These are phyloP conservation scores for Streptopelia turtur DNA, from an alignment of 2,797 vertebrate genomes.

Conservation along the genomic window DNA sequence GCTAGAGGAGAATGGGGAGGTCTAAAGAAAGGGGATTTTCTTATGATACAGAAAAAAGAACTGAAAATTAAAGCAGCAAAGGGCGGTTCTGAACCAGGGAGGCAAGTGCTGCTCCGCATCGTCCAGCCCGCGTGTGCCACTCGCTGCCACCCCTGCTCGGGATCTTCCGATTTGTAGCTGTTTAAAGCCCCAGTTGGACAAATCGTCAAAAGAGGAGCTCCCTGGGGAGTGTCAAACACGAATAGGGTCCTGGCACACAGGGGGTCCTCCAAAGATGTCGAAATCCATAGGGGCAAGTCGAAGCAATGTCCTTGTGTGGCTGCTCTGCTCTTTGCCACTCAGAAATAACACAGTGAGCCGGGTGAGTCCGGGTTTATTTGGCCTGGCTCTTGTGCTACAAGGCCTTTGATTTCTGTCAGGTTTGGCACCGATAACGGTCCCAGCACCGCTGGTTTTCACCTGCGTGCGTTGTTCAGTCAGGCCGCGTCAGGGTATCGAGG, in stretches of 20 bases:
- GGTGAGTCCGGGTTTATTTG: background rate
- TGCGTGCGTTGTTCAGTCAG: background rate
- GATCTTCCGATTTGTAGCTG: background rate
- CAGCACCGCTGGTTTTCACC: background rate
- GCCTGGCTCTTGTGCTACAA: background rate
- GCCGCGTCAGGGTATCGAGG: background rate
- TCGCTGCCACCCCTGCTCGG: background rate
- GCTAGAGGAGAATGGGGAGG: background rate
- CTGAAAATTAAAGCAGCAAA: background rate
- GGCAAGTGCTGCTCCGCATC: background rate
- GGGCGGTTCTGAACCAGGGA: background rate
- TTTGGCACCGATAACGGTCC: background rate
- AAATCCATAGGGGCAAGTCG: background rate
- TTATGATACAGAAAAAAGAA: background rate
- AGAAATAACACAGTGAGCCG: background rate
- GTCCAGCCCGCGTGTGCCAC: background rate
- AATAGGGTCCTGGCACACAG: background rate
- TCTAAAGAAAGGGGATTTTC: background rate
- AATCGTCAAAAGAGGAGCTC: background rate
- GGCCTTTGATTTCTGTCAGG: background rate
- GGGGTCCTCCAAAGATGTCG: background rate
- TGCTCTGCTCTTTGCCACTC: background rate
- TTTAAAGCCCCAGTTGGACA: background rate
- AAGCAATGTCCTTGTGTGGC: background rate
- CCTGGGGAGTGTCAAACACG: background rate